Evolutionary conservation across 2,888 invertebrate genomes (phyloP).

Genomic region (Apotomis capreana): DNA sequence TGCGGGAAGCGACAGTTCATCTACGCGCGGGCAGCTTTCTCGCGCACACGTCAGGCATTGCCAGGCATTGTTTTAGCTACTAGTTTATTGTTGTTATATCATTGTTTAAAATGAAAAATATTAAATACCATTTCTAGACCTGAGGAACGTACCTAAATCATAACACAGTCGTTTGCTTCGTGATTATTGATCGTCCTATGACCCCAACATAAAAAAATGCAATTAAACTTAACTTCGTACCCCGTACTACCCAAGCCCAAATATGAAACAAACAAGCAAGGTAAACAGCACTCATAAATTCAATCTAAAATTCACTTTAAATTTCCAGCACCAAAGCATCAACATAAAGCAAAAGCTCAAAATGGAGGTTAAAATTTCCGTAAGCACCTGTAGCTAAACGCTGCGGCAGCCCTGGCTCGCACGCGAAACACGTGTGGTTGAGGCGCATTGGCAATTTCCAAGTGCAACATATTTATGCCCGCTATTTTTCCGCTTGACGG

Average conservation of each 20-base stretch:
- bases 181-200: too few relatives aligned
- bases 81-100: too few relatives aligned
- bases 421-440: conserved; percentile 32
- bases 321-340: conserved; percentile 3
- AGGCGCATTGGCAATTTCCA: conserved; percentile 40
- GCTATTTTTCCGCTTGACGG: conserved; percentile 18
- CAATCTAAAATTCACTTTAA: conserved; percentile 16
- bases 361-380: conserved; percentile 17
- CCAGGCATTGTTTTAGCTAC: too few relatives aligned
- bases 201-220: too few relatives aligned
- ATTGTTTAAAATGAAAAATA: too few relatives aligned
- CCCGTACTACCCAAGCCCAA: neutral
- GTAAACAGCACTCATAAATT: conserved; percentile 6
- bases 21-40: too few relatives aligned
- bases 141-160: too few relatives aligned
- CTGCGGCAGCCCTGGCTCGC: conserved; percentile 20
- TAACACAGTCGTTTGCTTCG: too few relatives aligned
- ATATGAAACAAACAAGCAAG: neutral
- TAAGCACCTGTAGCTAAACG: conserved; percentile 19
- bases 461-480: conserved; percentile 26
- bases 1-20: too few relatives aligned
- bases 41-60: too few relatives aligned
- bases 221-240: neutral
- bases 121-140: too few relatives aligned
- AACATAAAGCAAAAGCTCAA: conserved; percentile 15